These are phyloP conservation scores for Forbesichthys agassizii DNA, from an alignment of 2,113 vertebrate genomes.

Conservation along the genomic window DNA sequence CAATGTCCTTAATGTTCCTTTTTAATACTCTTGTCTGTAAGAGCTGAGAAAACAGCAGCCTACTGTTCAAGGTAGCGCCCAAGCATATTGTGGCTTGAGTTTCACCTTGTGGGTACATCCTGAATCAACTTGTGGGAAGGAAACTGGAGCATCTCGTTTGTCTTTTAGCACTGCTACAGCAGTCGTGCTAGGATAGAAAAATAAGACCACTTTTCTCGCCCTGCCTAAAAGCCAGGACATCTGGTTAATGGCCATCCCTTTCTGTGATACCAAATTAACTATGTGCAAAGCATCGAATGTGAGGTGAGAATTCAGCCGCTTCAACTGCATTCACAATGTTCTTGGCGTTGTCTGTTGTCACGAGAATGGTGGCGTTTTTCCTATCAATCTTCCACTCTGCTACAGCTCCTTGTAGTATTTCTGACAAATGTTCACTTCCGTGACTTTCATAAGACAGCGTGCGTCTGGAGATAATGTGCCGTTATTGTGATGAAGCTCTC, in stretches of 20 bases:
- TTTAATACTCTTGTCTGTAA: slow-evolving; percentile 18
- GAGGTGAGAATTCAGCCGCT: slow-evolving; percentile 5
- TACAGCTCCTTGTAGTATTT: slow-evolving; percentile 1
- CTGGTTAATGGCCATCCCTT: slow-evolving; percentile 8
- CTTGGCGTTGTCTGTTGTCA: slow-evolving; percentile 16
- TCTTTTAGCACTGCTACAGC: neutral
- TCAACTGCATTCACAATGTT: slow-evolving; percentile 9
- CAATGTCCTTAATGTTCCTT: neutral
- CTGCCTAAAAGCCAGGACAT: slow-evolving; percentile 2
- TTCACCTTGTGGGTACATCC: slow-evolving; percentile 28
- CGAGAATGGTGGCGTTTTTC: neutral
- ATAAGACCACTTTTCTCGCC: slow-evolving; percentile 15
- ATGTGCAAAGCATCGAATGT: slow-evolving; percentile 17
- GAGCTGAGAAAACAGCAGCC: slow-evolving; percentile 25
- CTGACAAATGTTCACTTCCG: neutral
- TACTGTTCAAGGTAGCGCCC: slow-evolving; percentile 23
- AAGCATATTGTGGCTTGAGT: slow-evolving; percentile 31
- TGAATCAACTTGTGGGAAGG: slow-evolving; percentile 26
- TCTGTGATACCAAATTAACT: slow-evolving; percentile 9
- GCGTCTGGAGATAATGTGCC: slow-evolving; percentile 29
- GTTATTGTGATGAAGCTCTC: slow-evolving; percentile 15
- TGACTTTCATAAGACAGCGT: neutral
- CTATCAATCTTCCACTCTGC: slow-evolving; percentile 20
- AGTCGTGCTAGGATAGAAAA: slow-evolving; percentile 16
- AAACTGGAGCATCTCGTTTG: neutral